Evolutionary conservation across 2,113 vertebrate species (phyloP), one percentile per base, ranked within the genome.

Genomic region (Pachycephala philippinensis): DNA sequence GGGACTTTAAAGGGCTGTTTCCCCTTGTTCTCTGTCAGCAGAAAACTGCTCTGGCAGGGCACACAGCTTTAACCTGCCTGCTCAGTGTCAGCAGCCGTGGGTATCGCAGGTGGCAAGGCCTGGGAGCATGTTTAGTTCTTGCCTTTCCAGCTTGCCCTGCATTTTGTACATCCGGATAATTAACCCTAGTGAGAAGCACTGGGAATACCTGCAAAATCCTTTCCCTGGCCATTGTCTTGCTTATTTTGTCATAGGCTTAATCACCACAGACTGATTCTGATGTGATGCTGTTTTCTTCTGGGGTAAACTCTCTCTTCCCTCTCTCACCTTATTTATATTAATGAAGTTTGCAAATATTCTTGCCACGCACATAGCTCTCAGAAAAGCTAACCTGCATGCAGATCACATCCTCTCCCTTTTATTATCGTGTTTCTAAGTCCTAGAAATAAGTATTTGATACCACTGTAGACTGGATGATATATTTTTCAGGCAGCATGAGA

Each of bases 401-500:
- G 56, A 75, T 81, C 66, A 88, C 76, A 37, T 92, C 77, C 45
- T 63, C 15, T 93, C 64, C 42, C 82, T 96, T 92, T 94, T 91
- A 78, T 88, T 89, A 65, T 15, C 7, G 1, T 87, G 47, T 97
- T 97, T 97, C 77, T 85, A 74, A 92, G 93, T 79, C 86, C 70
- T 84, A 79, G 83, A 96, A 93, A 90, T 66, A 68, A 97, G 87
- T 49, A 57, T 95, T 95, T 96, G 91, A 84, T 95, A 87, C 90
- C 37, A 72, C 78, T 89, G 47, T 52, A 93, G 79, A 94, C 66
- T 93, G 78, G 89, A 94, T 94, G 56, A 75, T 95, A 31, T 71
- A 87, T 87, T 97, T 95, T 97, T 77, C 88, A 94, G 75, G 85
- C 89, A 89, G 88, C 96, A 74, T 94, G 91, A 68, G 80, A 94